A percentile compares a stretch with the other conserved stretches of the same genome.
These are phyloP conservation scores for Hydropsyche betteni DNA, from an alignment of 2,888 invertebrate genomes.

Conservation along the genomic window DNA sequence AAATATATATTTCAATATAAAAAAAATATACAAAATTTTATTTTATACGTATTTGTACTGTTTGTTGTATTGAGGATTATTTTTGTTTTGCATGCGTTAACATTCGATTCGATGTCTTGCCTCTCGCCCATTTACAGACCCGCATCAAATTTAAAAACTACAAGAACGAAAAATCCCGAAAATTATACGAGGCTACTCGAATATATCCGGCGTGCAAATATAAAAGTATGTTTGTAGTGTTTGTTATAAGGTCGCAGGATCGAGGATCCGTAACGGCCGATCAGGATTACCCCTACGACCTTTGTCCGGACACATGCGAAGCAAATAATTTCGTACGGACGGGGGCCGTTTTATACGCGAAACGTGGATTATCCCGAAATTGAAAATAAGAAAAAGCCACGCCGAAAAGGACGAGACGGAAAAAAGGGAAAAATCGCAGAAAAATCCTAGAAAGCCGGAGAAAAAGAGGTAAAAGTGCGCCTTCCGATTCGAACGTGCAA, in stretches of 20 bases:
- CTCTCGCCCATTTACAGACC: too few species aligned
- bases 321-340: conserved; percentile 40
- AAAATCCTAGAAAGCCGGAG: not conserved
- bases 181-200: too few species aligned
- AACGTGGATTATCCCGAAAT: conserved; percentile 44
- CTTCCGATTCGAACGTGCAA: too few species aligned
- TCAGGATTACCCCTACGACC: conserved; percentile 34
- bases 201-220: too few species aligned
- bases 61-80: too few species aligned
- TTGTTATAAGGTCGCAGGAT: conserved; percentile 2
- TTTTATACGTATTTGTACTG: too few species aligned
- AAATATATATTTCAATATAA: too few species aligned
- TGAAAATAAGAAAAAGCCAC: conserved; percentile 31
- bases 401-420: not conserved
- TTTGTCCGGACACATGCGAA: conserved; percentile 37
- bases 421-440: conserved; percentile 11
- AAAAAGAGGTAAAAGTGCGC: not conserved
- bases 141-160: too few species aligned
- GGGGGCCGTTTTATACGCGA: conserved; percentile 39
- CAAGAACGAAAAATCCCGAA: too few species aligned
- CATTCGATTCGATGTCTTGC: too few species aligned
- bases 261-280: conserved; percentile 25
- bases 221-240: not conserved
- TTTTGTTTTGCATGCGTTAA: too few species aligned
- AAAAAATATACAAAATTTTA: too few species aligned